A percentile compares a stretch with the other conserved stretches of the same genome.
Evolutionary conservation across 2,113 vertebrate genomes (phyloP).

Genomic region (Hipposideros armiger): DNA sequence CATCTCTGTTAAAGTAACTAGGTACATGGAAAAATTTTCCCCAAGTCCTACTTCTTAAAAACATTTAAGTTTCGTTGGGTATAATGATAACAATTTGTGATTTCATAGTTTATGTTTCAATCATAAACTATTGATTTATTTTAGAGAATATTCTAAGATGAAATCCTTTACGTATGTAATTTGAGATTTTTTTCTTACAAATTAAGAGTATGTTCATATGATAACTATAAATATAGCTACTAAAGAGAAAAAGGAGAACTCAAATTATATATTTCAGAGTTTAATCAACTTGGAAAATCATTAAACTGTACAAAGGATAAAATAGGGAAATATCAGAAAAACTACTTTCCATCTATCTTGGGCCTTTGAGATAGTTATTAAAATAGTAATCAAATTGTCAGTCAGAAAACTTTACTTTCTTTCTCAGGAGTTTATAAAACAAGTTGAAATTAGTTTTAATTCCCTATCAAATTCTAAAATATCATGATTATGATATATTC

Average conservation of each 20-base stretch:
- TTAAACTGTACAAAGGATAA: neutral
- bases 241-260: neutral
- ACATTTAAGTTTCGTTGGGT: neutral
- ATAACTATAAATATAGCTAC: neutral
- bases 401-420: neutral
- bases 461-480: neutral
- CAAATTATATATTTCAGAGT: constrained; percentile 11
- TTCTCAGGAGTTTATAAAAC: neutral
- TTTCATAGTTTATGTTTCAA: neutral
- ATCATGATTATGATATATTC: neutral
- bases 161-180: neutral
- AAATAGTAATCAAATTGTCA: neutral
- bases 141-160: neutral
- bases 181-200: constrained; percentile 15
- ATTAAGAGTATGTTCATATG: neutral
- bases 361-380: neutral
- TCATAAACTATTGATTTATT: neutral
- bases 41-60: neutral
- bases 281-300: neutral
- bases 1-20: neutral
- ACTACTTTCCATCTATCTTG: neutral
- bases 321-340: neutral
- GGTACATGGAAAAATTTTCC: neutral
- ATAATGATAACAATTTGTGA: constrained; percentile 15
- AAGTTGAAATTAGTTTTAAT: neutral